These are phyloP conservation scores for Ondatra zibethicus DNA, from an alignment of 2,113 vertebrate species.

Conservation along the genomic window DNA sequence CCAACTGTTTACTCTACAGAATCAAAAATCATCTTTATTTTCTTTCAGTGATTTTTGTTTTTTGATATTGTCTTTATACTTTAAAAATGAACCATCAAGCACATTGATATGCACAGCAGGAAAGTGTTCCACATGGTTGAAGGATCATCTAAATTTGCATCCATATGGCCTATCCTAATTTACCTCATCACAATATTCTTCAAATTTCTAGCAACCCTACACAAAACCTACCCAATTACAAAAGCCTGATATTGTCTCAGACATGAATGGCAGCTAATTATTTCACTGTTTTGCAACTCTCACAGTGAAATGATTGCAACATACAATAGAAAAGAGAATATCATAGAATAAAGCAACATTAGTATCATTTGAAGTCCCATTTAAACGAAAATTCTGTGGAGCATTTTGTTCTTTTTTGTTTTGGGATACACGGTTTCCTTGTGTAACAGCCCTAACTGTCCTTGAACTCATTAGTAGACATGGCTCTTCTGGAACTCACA, in stretches of 20 bases:
- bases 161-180: not conserved
- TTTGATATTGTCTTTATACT: not conserved
- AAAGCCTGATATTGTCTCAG: not conserved
- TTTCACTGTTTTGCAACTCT: accelerated
- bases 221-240: not conserved
- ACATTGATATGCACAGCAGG: not conserved
- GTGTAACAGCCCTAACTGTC: too few species aligned
- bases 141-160: not conserved
- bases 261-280: not conserved
- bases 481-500: too few species aligned
- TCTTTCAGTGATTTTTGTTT: not conserved
- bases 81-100: not conserved
- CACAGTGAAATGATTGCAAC: too few species aligned
- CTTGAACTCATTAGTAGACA: too few species aligned
- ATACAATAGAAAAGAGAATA: too few species aligned
- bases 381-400: too few species aligned
- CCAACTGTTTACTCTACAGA: accelerated
- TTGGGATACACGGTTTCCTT: too few species aligned
- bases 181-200: not conserved
- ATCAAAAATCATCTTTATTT: not conserved
- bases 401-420: too few species aligned
- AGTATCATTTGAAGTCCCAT: too few species aligned
- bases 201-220: not conserved
- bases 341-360: too few species aligned
- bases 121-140: not conserved